A percentile compares a stretch with the other conserved stretches of the same genome.
phyloP scores from a whole-genome alignment of 2,797 vertebrate genomes.

The Geotria australis region DNA sequence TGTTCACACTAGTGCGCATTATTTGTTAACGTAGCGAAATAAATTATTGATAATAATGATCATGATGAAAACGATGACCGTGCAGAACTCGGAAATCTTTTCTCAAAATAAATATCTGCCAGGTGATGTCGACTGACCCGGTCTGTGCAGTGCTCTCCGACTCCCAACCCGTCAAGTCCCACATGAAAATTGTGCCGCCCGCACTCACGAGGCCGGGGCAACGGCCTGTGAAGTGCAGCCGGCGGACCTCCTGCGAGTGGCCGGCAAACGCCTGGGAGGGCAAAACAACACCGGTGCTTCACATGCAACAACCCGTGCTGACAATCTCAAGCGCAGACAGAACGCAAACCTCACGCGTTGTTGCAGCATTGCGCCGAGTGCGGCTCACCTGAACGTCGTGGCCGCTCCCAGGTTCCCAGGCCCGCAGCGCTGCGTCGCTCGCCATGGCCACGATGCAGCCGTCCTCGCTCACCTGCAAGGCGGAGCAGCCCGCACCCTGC shows the following conservation, averaged over 20 bases:
- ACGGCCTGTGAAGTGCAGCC: constrained; percentile 46
- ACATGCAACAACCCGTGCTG: no score
- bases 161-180: constrained; percentile 39
- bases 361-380: constrained; percentile 28
- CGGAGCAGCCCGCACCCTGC: constrained; percentile 25
- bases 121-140: no score
- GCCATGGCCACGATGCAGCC: constrained; percentile 34
- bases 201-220: constrained; percentile 33
- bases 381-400: constrained; percentile 10
- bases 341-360: neutral
- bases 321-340: neutral
- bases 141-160: no score
- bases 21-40: no score
- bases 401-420: constrained; percentile 42
- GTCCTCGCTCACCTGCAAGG: constrained; percentile 34
- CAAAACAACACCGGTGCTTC: neutral
- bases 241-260: constrained; percentile 41
- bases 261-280: constrained; percentile 43
- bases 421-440: constrained; percentile 28
- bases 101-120: no score
- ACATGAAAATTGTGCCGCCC: constrained; percentile 61
- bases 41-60: no score
- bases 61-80: no score
- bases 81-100: no score
- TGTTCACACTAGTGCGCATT: no score